Conservation (phyloP, 2,888 invertebrate genomes). For the Leptinotarsa tumamoca region DNA sequence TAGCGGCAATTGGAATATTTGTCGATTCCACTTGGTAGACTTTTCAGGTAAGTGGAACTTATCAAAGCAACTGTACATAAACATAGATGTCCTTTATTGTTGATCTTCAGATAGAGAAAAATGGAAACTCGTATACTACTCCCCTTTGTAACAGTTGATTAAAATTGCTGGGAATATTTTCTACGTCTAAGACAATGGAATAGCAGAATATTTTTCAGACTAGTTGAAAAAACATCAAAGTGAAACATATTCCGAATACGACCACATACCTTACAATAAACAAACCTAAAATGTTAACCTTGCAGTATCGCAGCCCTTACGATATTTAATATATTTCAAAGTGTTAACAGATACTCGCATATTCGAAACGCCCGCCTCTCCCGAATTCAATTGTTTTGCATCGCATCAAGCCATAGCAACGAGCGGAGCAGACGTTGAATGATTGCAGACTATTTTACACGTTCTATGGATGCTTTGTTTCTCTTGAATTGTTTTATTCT, state of each 20-base stretch:
- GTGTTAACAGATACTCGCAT: conserved; percentile 30
- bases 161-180: no score
- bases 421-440: conserved; percentile 22
- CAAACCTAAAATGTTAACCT: no score
- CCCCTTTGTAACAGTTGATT: no score
- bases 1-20: no score
- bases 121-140: no score
- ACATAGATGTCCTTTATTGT: no score
- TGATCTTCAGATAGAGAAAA: no score
- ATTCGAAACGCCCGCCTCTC: conserved; percentile 24
- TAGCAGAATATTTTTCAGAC: no score
- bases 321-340: conserved; percentile 1
- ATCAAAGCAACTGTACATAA: no score
- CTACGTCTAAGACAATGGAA: no score
- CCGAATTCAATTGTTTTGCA: conserved; percentile 28
- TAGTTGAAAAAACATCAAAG: not conserved
- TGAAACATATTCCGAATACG: not conserved
- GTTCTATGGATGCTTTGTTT: conserved; percentile 5
- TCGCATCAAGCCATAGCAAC: conserved; percentile 1
- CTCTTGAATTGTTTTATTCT: conserved; percentile 13
- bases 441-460: conserved; percentile 23
- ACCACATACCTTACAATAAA: not conserved
- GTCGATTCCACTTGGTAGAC: no score
- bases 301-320: not conserved
- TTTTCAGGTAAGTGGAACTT: no score